Evolutionary conservation across 2,888 invertebrate genomes (phyloP).

Genomic region (Hetaerina titia): DNA sequence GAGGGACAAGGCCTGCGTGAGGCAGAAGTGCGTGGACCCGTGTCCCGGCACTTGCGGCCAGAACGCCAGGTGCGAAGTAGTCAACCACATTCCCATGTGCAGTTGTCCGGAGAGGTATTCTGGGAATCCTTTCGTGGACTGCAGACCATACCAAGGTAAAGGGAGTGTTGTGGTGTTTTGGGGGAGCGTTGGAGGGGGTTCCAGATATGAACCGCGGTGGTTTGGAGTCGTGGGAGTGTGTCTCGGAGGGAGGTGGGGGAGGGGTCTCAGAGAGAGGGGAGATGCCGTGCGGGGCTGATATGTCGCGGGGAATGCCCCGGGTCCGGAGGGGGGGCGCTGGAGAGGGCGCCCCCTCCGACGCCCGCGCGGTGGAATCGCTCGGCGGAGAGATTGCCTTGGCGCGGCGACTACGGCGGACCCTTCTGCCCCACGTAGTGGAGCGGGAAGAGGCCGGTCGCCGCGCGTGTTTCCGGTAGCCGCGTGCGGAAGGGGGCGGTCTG

Average conservation of each 20-base stretch:
- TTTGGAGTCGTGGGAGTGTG: neutral
- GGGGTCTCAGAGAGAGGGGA: neutral
- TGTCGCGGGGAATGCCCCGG: neutral
- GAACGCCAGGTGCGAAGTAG: conserved; percentile 67
- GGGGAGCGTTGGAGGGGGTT: conserved; percentile 34
- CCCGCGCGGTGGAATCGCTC: neutral
- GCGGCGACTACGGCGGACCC: neutral
- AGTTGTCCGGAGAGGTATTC: conserved; percentile 72
- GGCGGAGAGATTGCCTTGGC: neutral
- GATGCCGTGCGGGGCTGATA: neutral
- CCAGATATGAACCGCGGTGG: neutral
- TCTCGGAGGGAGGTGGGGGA: neutral
- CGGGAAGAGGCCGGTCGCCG: neutral
- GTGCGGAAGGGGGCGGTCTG: neutral
- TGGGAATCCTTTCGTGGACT: conserved; percentile 82
- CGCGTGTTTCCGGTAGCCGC: neutral
- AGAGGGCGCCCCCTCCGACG: neutral
- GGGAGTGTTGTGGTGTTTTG: neutral
- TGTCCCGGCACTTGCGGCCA: conserved; percentile 68
- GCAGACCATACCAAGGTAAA: conserved; percentile 78
- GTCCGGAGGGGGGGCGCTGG: neutral
- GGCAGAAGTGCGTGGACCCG: conserved; percentile 68
- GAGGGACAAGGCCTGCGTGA: conserved; percentile 67
- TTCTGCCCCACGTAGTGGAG: neutral
- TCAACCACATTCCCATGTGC: conserved; percentile 69